These are phyloP conservation scores for Latrodectus hesperus DNA, from an alignment of 2,888 invertebrate genomes.

Conservation along the genomic window DNA sequence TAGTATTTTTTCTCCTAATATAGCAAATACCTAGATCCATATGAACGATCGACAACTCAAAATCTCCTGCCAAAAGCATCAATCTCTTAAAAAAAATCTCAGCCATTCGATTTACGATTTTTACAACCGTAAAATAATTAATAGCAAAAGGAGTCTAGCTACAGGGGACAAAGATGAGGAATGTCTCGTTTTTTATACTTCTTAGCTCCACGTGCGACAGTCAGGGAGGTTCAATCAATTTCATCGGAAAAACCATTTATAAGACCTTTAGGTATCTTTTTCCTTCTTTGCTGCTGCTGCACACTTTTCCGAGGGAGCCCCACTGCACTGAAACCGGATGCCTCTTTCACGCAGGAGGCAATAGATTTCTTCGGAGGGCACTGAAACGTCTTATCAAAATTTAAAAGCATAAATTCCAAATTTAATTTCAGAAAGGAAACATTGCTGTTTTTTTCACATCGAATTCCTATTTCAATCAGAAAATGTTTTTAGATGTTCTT, in stretches of 20 bases:
- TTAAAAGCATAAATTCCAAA: background rate
- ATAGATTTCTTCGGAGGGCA: background rate
- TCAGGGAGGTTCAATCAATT: slow-evolving; percentile 59
- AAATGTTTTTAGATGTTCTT: no score
- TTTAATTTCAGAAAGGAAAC: no score
- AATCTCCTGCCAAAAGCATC: slow-evolving; percentile 45
- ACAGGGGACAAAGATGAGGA: slow-evolving; percentile 53
- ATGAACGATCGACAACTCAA: slow-evolving; percentile 38
- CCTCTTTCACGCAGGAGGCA: background rate
- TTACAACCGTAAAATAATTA: slow-evolving; percentile 62
- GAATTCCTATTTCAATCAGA: no score
- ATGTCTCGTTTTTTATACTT: slow-evolving; percentile 57
- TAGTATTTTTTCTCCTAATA: no score
- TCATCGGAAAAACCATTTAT: slow-evolving; percentile 58
- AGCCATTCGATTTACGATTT: slow-evolving; percentile 35
- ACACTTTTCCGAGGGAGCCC: slow-evolving; percentile 29
- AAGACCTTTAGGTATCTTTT: slow-evolving; percentile 47
- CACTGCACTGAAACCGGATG: slow-evolving; percentile 7
- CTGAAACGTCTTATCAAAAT: background rate
- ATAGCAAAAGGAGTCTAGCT: slow-evolving; percentile 47
- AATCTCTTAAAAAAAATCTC: slow-evolving; percentile 47
- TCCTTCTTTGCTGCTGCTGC: slow-evolving; percentile 25
- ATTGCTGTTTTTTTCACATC: no score
- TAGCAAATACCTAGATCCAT: slow-evolving; percentile 10
- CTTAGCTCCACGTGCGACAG: slow-evolving; percentile 47